Conservation (phyloP, 1,140 invertebrate genomes). For the Rhopalosiphum padi region DNA sequence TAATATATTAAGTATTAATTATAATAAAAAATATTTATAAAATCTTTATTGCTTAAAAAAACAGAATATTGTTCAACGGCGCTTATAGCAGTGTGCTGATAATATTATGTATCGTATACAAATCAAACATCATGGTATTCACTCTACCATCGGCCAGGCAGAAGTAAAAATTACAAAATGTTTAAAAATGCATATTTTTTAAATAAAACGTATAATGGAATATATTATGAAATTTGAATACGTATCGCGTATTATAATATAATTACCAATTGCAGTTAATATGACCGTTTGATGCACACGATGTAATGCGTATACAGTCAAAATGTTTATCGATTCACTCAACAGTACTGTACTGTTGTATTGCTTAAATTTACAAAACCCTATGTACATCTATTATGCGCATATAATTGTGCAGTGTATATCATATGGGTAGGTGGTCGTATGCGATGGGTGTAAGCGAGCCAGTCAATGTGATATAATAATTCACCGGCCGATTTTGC, state of each 20-base stretch:
- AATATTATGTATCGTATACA: neutral
- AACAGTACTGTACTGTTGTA: neutral
- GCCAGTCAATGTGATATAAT: neutral
- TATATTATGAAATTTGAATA: neutral
- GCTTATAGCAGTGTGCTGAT: neutral
- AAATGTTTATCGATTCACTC: no score
- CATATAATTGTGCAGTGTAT: neutral
- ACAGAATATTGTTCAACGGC: neutral
- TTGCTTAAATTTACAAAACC: neutral
- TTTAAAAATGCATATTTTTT: neutral
- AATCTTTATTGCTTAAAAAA: neutral
- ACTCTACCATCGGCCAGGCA: neutral
- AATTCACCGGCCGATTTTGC: slow-evolving; percentile 19
- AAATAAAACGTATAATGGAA: neutral
- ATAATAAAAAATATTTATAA: neutral
- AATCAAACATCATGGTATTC: neutral
- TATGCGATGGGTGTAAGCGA: neutral
- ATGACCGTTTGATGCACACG: no score
- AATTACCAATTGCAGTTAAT: no score
- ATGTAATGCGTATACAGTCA: no score
- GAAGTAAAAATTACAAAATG: neutral
- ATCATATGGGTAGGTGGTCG: neutral
- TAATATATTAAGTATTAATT: neutral
- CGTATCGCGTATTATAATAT: no score
- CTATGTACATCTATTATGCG: no score